Evolutionary conservation across 2,888 invertebrate genomes (phyloP).

Genomic region (Cylloceria caligata): DNA sequence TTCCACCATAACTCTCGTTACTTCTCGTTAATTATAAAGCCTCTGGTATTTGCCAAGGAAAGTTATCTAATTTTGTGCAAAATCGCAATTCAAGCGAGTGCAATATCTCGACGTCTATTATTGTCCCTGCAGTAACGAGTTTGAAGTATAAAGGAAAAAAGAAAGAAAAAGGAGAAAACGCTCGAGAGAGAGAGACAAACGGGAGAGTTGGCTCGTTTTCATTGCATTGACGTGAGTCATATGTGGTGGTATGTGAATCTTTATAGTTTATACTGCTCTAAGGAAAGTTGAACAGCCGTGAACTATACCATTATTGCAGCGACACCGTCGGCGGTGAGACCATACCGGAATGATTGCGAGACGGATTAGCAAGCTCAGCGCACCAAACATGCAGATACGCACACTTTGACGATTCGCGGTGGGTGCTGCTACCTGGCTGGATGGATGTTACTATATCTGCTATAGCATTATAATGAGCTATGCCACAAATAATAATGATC

Average conservation of each 20-base stretch:
- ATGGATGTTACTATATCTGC: conserved; percentile 33
- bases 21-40: not conserved
- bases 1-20: not conserved
- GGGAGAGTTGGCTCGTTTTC: conserved; percentile 64
- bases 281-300: conserved; percentile 70
- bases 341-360: conserved; percentile 42
- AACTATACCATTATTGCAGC: conserved; percentile 65
- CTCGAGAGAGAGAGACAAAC: conserved; percentile 36
- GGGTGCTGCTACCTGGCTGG: conserved; percentile 27
- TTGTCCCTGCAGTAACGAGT: conserved; percentile 53
- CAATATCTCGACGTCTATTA: conserved; percentile 59
- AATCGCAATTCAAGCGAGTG: conserved; percentile 58
- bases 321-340: conserved; percentile 39
- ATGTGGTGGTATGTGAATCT: conserved; percentile 67
- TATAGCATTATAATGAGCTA: conserved; percentile 55
- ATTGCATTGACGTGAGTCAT: conserved; percentile 67
- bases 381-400: conserved; percentile 11
- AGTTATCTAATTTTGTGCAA: conserved; percentile 61
- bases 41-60: conserved; percentile 29
- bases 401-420: conserved; percentile 26
- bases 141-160: conserved; percentile 48
- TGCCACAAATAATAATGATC: conserved; percentile 61
- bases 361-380: conserved; percentile 18
- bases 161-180: conserved; percentile 29
- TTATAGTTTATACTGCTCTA: conserved; percentile 61